Evolutionary conservation across 2,113 vertebrate genomes (phyloP), one percentile per base, ranked within the genome.

Genomic region (Grammomys surdaster): DNA sequence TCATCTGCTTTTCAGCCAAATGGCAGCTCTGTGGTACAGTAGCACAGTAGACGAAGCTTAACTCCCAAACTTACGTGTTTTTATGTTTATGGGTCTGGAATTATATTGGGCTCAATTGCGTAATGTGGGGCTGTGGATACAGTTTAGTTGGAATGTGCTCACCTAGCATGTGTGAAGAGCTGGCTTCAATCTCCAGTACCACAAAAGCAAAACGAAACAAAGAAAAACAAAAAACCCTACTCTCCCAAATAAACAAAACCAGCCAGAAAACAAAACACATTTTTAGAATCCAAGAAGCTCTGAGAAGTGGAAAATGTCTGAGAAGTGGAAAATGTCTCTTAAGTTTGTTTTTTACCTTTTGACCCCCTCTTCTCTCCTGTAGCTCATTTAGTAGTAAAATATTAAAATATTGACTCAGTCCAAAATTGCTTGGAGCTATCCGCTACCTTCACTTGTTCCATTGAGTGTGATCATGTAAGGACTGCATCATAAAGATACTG

Each of bases 371-470:
- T 72, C 43, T 20, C 5, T 92, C 60, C 48, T 46, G 2, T 81
- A 80, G 65, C 89, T 89, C 43, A 63, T 70, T 84, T 43, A 80
- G 13, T 88, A 88, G 65, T 70, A 85, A 93, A 92, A 67, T 69
- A 69, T 12, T 69, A 5, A 69, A 69, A 88, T 87, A 80, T 67
- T 87, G 76, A 80, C 69, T 16, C 88, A 12, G 87, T 89, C 2
- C 72, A 63, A 90, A 94, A 65, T 90, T 48, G 54, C 31, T 84
- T 75, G 33, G 86, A 73, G 48, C 7, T 70, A 26, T 63, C 69
- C 24, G 20, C 80, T 70, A 63, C 93, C 63, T 95, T 94, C 70
- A 85, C 84, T 93, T 92, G 43, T 75, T 89, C 12, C 22, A 70
- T 51, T 95, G 86, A 70, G 73, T 60, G 36, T 77, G 72, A 72